phyloP scores from a whole-genome alignment of 1,140 invertebrate genomes.

The Teleopsis dalmanni region DNA sequence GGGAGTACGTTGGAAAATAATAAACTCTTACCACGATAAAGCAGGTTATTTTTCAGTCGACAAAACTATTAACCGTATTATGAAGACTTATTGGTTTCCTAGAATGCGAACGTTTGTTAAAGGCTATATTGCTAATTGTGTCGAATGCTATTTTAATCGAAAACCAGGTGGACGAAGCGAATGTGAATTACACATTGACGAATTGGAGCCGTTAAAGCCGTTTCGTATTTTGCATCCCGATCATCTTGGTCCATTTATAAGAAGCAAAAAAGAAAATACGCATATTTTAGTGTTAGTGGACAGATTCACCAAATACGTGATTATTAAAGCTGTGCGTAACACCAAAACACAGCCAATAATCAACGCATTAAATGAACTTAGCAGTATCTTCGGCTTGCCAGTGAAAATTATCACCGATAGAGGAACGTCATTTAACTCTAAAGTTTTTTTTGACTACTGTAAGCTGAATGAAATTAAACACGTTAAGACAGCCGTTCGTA shows the following conservation, averaged over 20 bases:
- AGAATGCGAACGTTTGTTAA: slow-evolving; percentile 1
- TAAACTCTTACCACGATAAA: too few relatives aligned
- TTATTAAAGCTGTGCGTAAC: slow-evolving; percentile 2
- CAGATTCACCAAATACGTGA: slow-evolving; percentile 20
- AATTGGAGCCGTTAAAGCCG: slow-evolving; percentile 21
- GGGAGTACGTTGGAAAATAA: too few relatives aligned
- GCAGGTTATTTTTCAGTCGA: too few relatives aligned
- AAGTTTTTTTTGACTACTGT: slow-evolving; percentile 9
- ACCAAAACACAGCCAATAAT: slow-evolving; percentile 17
- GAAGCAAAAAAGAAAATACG: slow-evolving; percentile 33
- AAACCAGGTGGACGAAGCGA: slow-evolving; percentile 5
- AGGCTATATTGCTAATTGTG: slow-evolving; percentile 1
- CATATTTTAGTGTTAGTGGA: slow-evolving; percentile 45
- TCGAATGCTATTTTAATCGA: slow-evolving; percentile 8
- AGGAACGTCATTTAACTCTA: slow-evolving; percentile 1
- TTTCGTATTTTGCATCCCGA: slow-evolving; percentile 27
- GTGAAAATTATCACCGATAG: neutral
- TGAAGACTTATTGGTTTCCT: slow-evolving; percentile 13
- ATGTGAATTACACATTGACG: slow-evolving; percentile 22
- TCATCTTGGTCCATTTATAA: slow-evolving; percentile 25
- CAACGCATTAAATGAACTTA: slow-evolving; percentile 4
- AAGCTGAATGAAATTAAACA: too few relatives aligned
- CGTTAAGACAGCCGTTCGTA: too few relatives aligned
- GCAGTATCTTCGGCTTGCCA: neutral
- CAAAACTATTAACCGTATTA: neutral